Conservation (phyloP, 2,113 vertebrate species). For the Chrysochloris asiatica region DNA sequence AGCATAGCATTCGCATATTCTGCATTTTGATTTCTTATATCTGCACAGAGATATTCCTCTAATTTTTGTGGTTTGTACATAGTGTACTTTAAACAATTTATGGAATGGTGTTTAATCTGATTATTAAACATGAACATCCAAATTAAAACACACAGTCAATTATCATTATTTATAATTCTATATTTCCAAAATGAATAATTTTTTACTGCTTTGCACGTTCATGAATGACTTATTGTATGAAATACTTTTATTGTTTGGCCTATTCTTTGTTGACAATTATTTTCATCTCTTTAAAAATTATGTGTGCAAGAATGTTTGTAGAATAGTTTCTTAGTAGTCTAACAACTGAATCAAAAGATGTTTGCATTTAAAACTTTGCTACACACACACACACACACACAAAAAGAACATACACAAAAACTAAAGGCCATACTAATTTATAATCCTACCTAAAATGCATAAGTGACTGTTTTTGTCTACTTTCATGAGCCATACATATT, state of each 20-base stretch:
- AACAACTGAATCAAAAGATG: not conserved
- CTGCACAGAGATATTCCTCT: not conserved
- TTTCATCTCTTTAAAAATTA: not conserved
- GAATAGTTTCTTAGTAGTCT: not conserved
- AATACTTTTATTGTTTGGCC: no score
- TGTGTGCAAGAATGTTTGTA: not conserved
- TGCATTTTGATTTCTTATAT: not conserved
- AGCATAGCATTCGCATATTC: not conserved
- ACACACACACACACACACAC: no score
- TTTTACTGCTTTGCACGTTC: no score
- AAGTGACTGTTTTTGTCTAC: not conserved
- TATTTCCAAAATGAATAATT: no score
- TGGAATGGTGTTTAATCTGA: no score
- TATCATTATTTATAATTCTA: no score
- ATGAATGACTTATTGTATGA: no score
- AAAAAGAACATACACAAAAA: not conserved
- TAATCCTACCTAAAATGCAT: rapidly evolving
- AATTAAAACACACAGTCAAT: no score
- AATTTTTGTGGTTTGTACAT: not conserved
- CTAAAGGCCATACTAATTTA: not conserved
- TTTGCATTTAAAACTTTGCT: not conserved
- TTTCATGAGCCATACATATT: rapidly evolving
- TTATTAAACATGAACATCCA: no score
- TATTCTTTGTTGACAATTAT: not conserved
- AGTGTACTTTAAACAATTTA: no score